Base-by-base conservation (phyloP, 2,888 invertebrate genomes). In the Pyrrhia umbra region DNA sequence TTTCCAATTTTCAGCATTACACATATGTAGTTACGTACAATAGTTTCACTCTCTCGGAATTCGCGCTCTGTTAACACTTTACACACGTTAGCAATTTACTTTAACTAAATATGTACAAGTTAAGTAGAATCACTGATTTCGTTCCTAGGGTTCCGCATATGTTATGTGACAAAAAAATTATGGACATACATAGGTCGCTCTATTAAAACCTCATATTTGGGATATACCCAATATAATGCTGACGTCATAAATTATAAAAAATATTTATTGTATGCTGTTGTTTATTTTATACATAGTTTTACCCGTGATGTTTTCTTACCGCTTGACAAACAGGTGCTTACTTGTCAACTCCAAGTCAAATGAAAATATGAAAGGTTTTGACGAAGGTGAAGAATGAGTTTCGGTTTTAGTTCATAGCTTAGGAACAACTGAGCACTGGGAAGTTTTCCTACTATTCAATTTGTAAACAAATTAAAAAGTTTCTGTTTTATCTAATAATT, bases 61-160 rank as follows among this genome's bases (percentile, higher is more conserved):
- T 82, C 75, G 74, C 83, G 78, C 75, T 85, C 84, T 79, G 82
- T 81, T 82, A 85, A 80, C 82, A 81, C 76, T 78, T 81, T 66
- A 72, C 68, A 73, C 63, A 59, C 50, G 42, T 56, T 49, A 27
- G 59, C 58, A 69, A 80, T 75, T 75, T 77, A 66, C 42, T 70
- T 59, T 57, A 72, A 75, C 63, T 63, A 66, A 71, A 66, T 62
- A 56, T 42, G 51, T 34, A 6, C 2, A 21, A 47, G 55, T 18
- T n/a, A 71, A 64, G 65, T n/a, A 37, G 1, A 45, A 57, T 10
- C 4, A 15, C 18, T 21, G 1, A 0, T 15, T n/a, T 2, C 6
- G 8, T 0, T 16, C 0, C n/a, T 23, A n/a, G 56, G 75, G 78
- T 77, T 78, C 80, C 37, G 21, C n/a, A n/a, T 18, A 39, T 1